These are phyloP conservation scores for Drosophila kurseongensis DNA, from an alignment of 1,140 invertebrate species.

Conservation along the genomic window DNA sequence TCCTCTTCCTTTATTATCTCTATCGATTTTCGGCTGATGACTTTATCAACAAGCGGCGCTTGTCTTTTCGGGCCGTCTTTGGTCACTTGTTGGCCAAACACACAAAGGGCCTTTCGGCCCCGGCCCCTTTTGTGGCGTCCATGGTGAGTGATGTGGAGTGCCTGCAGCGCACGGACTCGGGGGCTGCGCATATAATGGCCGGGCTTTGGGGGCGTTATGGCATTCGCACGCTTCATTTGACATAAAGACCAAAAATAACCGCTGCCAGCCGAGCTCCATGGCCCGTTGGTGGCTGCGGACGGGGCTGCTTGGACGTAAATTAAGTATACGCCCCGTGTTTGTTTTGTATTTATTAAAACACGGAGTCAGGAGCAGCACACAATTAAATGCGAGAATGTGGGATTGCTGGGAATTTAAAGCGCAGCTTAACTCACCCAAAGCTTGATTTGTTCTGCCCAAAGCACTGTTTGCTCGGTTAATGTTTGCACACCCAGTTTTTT, in stretches of 20 bases:
- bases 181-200: constrained; percentile 72
- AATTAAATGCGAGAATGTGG: constrained; percentile 7
- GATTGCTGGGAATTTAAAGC: constrained; percentile 4
- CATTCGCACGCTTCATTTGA: constrained; percentile 81
- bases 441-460: not conserved
- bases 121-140: constrained; percentile 6
- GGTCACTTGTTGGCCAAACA: constrained; percentile 58
- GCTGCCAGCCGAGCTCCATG: constrained; percentile 24
- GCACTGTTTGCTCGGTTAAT: not conserved
- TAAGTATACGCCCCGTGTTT: constrained; percentile 71
- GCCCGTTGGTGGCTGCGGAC: constrained; percentile 9
- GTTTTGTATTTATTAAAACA: constrained; percentile 53
- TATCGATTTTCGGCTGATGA: constrained; percentile 70
- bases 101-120: constrained; percentile 12
- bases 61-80: constrained; percentile 25
- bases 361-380: constrained; percentile 1
- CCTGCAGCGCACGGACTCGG: constrained; percentile 60
- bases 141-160: constrained; percentile 19
- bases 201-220: constrained; percentile 58
- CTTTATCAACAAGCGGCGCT: constrained; percentile 63
- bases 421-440: not conserved
- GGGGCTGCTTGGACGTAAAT: constrained; percentile 34
- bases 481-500: not conserved
- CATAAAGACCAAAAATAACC: constrained; percentile 79
- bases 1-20: constrained; percentile 34